phyloP scores from a whole-genome alignment of 2,113 vertebrate genomes.

The Eonycteris spelaea region DNA sequence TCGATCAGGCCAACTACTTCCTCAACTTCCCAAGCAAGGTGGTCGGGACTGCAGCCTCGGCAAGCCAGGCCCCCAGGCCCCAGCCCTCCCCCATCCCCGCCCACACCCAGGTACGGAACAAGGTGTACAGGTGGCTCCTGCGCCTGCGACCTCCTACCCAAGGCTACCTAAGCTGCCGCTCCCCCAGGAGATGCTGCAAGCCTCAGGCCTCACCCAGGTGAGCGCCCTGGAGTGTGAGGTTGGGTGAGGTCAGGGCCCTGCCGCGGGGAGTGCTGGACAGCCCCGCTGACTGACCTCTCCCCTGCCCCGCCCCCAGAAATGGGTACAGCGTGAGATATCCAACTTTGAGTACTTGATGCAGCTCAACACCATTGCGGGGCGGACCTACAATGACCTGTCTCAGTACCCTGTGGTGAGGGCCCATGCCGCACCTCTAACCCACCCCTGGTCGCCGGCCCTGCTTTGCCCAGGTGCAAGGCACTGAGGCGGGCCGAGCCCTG shows the following conservation, averaged over 20 bases:
- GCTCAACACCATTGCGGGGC: slow-evolving; percentile 95
- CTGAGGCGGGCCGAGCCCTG: too few species aligned
- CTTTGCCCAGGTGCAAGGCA: too few species aligned
- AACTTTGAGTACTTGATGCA: slow-evolving; percentile 99
- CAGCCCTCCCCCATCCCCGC: background rate
- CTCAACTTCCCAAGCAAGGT: slow-evolving; percentile 97
- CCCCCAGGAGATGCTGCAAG: slow-evolving; percentile 95
- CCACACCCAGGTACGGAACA: slow-evolving; percentile 89
- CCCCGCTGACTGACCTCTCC: background rate
- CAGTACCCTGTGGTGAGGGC: slow-evolving; percentile 96
- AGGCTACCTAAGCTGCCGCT: slow-evolving; percentile 92
- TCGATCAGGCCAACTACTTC: slow-evolving; percentile 97
- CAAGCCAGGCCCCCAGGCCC: slow-evolving; percentile 16
- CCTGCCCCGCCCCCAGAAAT: slow-evolving; percentile 87
- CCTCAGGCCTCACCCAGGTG: slow-evolving; percentile 97
- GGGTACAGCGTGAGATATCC: slow-evolving; percentile 96
- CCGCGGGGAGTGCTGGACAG: background rate
- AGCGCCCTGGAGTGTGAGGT: background rate
- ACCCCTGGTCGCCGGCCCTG: background rate
- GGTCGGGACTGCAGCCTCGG: background rate
- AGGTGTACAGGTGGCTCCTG: slow-evolving; percentile 94
- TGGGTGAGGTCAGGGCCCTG: background rate
- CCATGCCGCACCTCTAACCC: background rate
- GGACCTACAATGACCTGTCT: slow-evolving; percentile 97
- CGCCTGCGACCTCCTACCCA: slow-evolving; percentile 90